A percentile compares a stretch with the other conserved stretches of the same genome.
phyloP scores from a whole-genome alignment of 1,140 invertebrate genomes.

The Polypedilum pembai region DNA sequence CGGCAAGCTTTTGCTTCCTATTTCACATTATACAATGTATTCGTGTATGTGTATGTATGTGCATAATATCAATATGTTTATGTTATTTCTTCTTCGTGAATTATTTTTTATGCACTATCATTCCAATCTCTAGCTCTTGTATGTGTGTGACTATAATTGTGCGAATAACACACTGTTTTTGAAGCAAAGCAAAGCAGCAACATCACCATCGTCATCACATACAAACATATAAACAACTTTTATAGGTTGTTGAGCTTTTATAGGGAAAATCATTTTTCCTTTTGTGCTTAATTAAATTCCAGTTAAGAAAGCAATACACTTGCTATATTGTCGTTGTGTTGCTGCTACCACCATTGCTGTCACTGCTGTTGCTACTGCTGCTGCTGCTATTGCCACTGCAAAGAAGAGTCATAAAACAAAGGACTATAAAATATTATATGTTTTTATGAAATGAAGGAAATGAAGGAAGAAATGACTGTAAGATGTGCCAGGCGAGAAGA shows the following conservation, averaged over 20 bases:
- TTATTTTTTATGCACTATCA: background rate
- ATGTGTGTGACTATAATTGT: no score
- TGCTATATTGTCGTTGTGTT: background rate
- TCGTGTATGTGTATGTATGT: background rate
- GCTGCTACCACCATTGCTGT: no score
- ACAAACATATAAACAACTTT: no score
- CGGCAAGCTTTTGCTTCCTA: background rate
- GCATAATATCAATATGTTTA: constrained; percentile 19
- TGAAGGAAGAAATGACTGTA: no score
- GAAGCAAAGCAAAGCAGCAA: no score
- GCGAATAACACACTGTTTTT: no score
- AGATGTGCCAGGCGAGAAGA: no score
- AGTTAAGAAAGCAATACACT: background rate
- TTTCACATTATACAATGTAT: background rate
- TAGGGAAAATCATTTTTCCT: background rate
- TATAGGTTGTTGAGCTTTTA: no score
- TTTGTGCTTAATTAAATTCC: background rate
- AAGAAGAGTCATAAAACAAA: background rate
- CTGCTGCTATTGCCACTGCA: background rate
- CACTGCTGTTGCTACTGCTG: no score
- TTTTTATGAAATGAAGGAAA: background rate
- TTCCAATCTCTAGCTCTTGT: no score
- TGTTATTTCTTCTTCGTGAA: background rate
- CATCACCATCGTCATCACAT: no score
- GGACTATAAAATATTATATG: constrained; percentile 5